These are phyloP conservation scores for Leuciscus waleckii DNA, from an alignment of 2,797 vertebrate species.

Conservation along the genomic window DNA sequence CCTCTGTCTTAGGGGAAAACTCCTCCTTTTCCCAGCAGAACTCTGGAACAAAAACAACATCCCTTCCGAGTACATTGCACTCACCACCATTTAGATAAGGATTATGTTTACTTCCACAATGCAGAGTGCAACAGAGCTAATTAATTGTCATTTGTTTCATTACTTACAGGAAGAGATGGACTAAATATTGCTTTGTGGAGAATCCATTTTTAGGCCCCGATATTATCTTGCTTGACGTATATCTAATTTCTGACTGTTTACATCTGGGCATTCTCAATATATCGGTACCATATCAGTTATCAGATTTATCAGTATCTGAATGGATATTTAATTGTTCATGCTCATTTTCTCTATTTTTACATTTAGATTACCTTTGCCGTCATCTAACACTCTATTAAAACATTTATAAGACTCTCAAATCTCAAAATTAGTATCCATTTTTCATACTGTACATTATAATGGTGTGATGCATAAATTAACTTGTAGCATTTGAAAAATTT, in stretches of 20 bases:
- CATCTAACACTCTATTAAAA: neutral
- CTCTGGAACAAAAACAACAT: slow-evolving; percentile 34
- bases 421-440: neutral
- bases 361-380: neutral
- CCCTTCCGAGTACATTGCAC: slow-evolving; percentile 19
- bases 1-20: neutral
- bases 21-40: slow-evolving; percentile 37
- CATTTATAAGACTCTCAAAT: neutral
- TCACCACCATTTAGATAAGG: neutral
- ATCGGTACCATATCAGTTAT: neutral
- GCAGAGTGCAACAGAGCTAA: neutral
- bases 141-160: neutral
- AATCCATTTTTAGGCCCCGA: neutral
- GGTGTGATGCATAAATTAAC: neutral
- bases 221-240: neutral
- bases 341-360: neutral
- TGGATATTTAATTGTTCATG: neutral
- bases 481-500: neutral
- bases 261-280: neutral
- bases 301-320: neutral
- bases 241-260: slow-evolving; percentile 1
- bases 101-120: neutral
- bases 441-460: neutral
- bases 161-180: neutral
- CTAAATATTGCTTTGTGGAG: neutral